Conservation (phyloP, 2,797 vertebrate species). For the Protosalanx chinensis region DNA sequence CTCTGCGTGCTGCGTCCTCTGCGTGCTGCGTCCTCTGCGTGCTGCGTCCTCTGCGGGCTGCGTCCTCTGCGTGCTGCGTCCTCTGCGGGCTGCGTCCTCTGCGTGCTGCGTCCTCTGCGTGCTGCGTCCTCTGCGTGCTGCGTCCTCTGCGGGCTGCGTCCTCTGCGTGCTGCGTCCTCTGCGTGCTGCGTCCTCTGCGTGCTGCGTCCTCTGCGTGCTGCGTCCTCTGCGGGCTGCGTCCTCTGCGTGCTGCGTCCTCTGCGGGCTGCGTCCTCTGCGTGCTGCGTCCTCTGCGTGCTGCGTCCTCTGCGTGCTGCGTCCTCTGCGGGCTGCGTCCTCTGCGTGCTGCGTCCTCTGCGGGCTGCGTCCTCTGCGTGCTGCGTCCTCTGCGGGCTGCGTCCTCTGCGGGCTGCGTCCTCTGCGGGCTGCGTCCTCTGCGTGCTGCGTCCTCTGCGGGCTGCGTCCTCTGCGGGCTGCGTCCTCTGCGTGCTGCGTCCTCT, state of each 20-base stretch:
- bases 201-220: too few species aligned
- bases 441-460: too few species aligned
- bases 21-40: not conserved
- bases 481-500: conserved; percentile 2
- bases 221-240: not conserved
- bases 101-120: not conserved
- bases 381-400: not conserved
- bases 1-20: conserved; percentile 3
- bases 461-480: not conserved
- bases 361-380: too few species aligned
- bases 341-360: conserved; percentile 12
- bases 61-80: too few species aligned
- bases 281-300: conserved; percentile 5
- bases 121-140: conserved; percentile 5
- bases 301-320: not conserved
- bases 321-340: conserved; percentile 5
- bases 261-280: too few species aligned
- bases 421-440: conserved; percentile 5
- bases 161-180: too few species aligned
- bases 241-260: conserved; percentile 2
- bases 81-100: conserved; percentile 4
- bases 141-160: too few species aligned
- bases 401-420: conserved; percentile 5
- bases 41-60: conserved; percentile 8
- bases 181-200: conserved; percentile 10